Percentiles rank a stretch among this genome's conserved stretches.
These are phyloP conservation scores for Drosophila bocqueti DNA, from an alignment of 1,140 invertebrate genomes.

Conservation along the genomic window DNA sequence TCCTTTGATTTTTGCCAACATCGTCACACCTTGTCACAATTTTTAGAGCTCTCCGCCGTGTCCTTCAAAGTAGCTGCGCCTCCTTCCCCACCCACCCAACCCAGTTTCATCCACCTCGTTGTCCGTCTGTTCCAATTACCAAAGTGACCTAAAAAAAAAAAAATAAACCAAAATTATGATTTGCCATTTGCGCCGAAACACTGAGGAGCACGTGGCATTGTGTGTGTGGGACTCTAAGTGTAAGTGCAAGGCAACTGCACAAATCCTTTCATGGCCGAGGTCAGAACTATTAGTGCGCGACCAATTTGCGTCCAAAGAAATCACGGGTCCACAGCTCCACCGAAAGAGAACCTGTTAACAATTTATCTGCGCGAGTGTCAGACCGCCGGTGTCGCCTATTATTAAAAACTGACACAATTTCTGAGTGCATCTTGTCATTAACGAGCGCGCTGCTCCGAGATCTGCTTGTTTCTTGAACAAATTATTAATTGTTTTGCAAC, in stretches of 20 bases:
- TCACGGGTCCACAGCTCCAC: conserved; percentile 23
- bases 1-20: conserved; percentile 31
- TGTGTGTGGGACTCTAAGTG: conserved; percentile 31
- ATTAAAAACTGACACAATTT: conserved; percentile 68
- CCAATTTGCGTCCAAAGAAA: conserved; percentile 69
- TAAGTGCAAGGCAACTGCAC: conserved; percentile 54
- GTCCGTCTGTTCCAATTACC: conserved; percentile 74
- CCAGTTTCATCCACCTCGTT: conserved; percentile 15
- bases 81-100: not conserved
- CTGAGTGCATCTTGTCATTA: conserved; percentile 67
- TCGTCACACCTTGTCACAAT: conserved; percentile 71
- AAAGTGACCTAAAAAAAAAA: conserved; percentile 43
- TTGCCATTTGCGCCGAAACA: conserved; percentile 50
- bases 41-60: conserved; percentile 53
- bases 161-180: conserved; percentile 60
- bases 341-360: conserved; percentile 67
- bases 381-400: conserved; percentile 57
- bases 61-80: conserved; percentile 68
- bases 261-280: conserved; percentile 83
- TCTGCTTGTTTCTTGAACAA: conserved; percentile 10
- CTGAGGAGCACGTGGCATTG: conserved; percentile 65
- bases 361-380: conserved; percentile 64
- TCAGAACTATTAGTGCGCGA: conserved; percentile 77
- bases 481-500: conserved; percentile 45
- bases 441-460: not conserved